A percentile compares a stretch with the other conserved stretches of the same genome.
Conservation (phyloP, 2,797 vertebrate species). For the Cyprinodon diabolis region DNA sequence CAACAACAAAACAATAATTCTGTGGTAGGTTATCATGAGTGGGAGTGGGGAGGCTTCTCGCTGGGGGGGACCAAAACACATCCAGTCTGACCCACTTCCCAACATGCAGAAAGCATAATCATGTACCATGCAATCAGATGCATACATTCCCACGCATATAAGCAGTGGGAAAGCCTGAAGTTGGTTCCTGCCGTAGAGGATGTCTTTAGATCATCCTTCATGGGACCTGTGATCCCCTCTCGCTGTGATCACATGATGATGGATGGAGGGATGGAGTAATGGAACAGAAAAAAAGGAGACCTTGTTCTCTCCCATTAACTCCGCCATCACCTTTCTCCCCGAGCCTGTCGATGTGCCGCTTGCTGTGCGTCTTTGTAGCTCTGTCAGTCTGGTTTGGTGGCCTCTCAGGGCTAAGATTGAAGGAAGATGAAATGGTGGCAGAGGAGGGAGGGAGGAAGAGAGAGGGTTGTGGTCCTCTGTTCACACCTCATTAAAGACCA, state of each 20-base stretch:
- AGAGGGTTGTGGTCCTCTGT: conserved; percentile 61
- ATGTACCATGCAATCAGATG: conserved; percentile 16
- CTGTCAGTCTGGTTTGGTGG: conserved; percentile 38
- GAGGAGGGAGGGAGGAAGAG: conserved; percentile 26
- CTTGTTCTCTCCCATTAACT: conserved; percentile 72
- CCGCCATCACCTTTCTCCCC: conserved; percentile 34
- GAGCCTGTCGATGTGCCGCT: conserved; percentile 23
- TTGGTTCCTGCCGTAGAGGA: conserved; percentile 32
- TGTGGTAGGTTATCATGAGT: conserved; percentile 54
- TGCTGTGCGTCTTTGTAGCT: conserved; percentile 41
- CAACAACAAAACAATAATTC: conserved; percentile 53
- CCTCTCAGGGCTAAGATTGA: conserved; percentile 41
- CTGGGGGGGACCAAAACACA: conserved; percentile 43
- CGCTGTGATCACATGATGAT: conserved; percentile 74
- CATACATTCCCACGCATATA: conserved; percentile 18
- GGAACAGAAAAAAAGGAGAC: conserved; percentile 53
- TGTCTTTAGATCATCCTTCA: conserved; percentile 63
- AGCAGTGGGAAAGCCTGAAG: conserved; percentile 20
- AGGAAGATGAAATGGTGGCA: conserved; percentile 53
- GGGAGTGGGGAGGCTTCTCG: conserved; percentile 54
- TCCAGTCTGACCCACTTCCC: conserved; percentile 50
- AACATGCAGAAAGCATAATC: conserved; percentile 19
- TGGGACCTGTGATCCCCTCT: conserved; percentile 50
- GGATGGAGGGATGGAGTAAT: conserved; percentile 60
- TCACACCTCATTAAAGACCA: conserved; percentile 79